Evolutionary conservation across 2,888 invertebrate species (phyloP), one percentile per base, ranked within the genome.

Genomic region (Aromia moschata): DNA sequence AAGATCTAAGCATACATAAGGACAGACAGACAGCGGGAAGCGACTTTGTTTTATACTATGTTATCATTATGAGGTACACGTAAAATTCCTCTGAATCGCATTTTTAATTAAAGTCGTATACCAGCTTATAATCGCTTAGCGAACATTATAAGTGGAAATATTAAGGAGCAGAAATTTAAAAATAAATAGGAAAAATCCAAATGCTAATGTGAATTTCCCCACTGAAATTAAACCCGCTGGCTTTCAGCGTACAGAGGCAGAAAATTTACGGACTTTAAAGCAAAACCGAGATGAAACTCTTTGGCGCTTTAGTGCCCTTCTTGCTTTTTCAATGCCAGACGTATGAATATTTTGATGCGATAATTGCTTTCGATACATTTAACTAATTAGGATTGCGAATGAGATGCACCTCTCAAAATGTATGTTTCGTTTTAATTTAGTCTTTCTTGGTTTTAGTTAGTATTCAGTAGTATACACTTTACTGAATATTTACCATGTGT

Each of bases 231-330:
- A 56, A 43, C 43, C 30, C 18, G 49, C 25, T 12, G 18, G 30
- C 41, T 49, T 37, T 51, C 16, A 52, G 52, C 30, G 31, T 31
- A 52, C 41, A 9, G 17, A 52, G n/a, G 52, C 40, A 52, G 52
- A 18, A 7, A 41, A 41, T 55, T 55, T 45, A 55, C 55, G 45
- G 55, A 45, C 55, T 45, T 55, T 55, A 45, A 46, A 55, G 55
- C 40, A 55, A 45, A 45, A 55, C 45, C 55, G 37, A 33, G 31
- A 41, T 52, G 52, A 31, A 38, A 25, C 30, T 15, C 45, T 56
- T 46, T 47, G 31, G 33, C 20, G 46, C 30, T 18, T 40, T 56
- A 40, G 37, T 30, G 16, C 46, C 25, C 20, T 56, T 55, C 46
- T 38, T 17, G 33, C 18, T 44, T 55, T 55, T 55, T 17, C 15